Evolutionary conservation across 2,888 invertebrate species (phyloP), one percentile per base, ranked within the genome.

Genomic region (Aspidiotus rigidus): DNA sequence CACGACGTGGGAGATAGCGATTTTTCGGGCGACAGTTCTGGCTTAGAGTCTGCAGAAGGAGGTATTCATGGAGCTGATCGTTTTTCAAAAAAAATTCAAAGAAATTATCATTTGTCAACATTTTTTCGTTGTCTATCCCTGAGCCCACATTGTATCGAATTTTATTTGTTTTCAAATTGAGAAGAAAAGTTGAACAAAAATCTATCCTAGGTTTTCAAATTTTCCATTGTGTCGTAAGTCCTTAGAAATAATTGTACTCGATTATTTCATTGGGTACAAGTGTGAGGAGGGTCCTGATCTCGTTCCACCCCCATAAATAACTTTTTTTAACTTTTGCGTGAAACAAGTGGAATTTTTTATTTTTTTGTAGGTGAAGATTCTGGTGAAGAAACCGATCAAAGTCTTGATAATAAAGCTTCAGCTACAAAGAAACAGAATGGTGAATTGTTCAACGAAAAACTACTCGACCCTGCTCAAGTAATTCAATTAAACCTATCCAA

Each of bases 1-100:
- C 90, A 90, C 76, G 56, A 61, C 67, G 69, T 73, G 42, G 72
- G 72, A 57, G 74, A 72, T 63, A 72, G 71, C 62, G 73, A 72
- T 54, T 67, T 49, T 15, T 67, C 67, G 9, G 67, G 16, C 2
- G 71, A 69, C 53, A 71, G 70, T 57, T 57, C 54, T 13, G 71
- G 63, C 55, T 72, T 71, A 49, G 61, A 71, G 64, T 67, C 69
- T 8, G 56, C 69, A 17, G 67, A 70, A 59, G 71, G 70, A 69
- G 16, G 53, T 16, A 28, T 5, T 28, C 5, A 3, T 28, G 5
- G 28, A 28, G 5, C 28, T 28, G 28, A 28, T 28, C 28, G 5
- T 28, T 28, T 28, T 28, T 28, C 28, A 28, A 28, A 28, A 3
- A 28, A 5, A 28, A 28, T 28, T 28, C 54, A 56, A 28, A 49